These are phyloP conservation scores for Peromyscus attwateri DNA, from an alignment of 2,797 vertebrate genomes.

Conservation along the genomic window DNA sequence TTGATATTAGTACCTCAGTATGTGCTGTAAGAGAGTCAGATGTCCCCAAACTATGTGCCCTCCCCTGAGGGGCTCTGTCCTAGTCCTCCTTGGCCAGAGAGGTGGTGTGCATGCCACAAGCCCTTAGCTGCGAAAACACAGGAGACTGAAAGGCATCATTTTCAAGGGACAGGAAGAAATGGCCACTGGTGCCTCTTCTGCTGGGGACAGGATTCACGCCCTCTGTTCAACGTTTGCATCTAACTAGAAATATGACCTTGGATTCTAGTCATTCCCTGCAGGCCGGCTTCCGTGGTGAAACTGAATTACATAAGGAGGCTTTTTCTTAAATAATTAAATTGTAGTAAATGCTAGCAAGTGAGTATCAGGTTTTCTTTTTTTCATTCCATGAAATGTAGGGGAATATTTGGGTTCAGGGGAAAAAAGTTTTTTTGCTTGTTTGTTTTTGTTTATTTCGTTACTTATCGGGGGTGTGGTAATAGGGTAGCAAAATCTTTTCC, in stretches of 20 bases:
- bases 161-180: slow-evolving; percentile 14
- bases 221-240: not conserved
- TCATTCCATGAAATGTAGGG: slow-evolving; percentile 20
- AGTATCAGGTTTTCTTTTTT: slow-evolving; percentile 56
- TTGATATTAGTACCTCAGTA: slow-evolving; percentile 86
- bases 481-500: not conserved
- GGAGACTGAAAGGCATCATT: not conserved
- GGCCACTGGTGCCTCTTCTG: slow-evolving; percentile 35
- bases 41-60: slow-evolving; percentile 82
- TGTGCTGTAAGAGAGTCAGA: slow-evolving; percentile 80
- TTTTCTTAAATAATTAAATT: slow-evolving; percentile 67
- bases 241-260: slow-evolving; percentile 67
- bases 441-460: not conserved
- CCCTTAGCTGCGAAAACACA: slow-evolving; percentile 50
- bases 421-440: not conserved
- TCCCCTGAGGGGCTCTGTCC: slow-evolving; percentile 73
- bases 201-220: slow-evolving; percentile 29
- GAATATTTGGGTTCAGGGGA: not conserved
- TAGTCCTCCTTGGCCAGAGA: slow-evolving; percentile 60
- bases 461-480: slow-evolving; percentile 22
- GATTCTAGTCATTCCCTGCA: slow-evolving; percentile 62
- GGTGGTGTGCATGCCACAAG: slow-evolving; percentile 48
- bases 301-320: slow-evolving; percentile 57
- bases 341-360: slow-evolving; percentile 21
- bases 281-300: not conserved